Base-by-base conservation (phyloP, 2,113 vertebrate species). In the Ranitomeya variabilis region DNA sequence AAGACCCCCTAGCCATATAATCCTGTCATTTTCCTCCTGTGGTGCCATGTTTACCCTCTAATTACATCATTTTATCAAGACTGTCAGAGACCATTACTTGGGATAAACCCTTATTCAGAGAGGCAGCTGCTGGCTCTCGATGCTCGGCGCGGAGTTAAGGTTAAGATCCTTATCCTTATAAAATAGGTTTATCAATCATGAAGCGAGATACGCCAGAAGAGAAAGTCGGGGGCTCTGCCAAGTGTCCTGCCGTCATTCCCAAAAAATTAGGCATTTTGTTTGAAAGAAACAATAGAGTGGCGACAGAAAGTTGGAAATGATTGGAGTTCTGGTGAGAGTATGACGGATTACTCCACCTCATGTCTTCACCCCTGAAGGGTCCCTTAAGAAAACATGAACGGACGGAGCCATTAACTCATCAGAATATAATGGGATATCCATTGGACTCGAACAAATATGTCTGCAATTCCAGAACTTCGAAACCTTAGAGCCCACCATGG, bases 281-380 rank as follows among this genome's bases (percentile, higher is more conserved):
- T 90, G 59, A 88, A 45, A 90, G 91, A 92, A 91, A 76, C 73
- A 93, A 91, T 90, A 90, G 92, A 0, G 86, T 91, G 93, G 93
- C 90, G 92, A 93, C 92, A 93, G 93, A 91, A 91, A 93, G 90
- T 92, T 94, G 93, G 93, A 90, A 87, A 52, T 64, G 85, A 85
- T 13, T 77, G 57, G 45, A 55, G 54, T 88, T 45, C 91, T 89
- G 84, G 57, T 77, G n/a, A 69, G 64, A 54, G 64, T 23, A 7
- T 66, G 64, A 83, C 81, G 31, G 82, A 84, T 84, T 84, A 84
- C 51, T 26, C 82, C 82, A 54, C 66, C 21, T 83, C 62, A 15
- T 45, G 62, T 67, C 82, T 84, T 71, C 66, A 55, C 64, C 64
- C 79, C 82, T 45, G 15, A 59, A 83, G 45, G 55, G 62, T 83